Evolutionary conservation across 2,113 vertebrate genomes (phyloP), one percentile per base, ranked within the genome.

Genomic region (Nesoenas mayeri): DNA sequence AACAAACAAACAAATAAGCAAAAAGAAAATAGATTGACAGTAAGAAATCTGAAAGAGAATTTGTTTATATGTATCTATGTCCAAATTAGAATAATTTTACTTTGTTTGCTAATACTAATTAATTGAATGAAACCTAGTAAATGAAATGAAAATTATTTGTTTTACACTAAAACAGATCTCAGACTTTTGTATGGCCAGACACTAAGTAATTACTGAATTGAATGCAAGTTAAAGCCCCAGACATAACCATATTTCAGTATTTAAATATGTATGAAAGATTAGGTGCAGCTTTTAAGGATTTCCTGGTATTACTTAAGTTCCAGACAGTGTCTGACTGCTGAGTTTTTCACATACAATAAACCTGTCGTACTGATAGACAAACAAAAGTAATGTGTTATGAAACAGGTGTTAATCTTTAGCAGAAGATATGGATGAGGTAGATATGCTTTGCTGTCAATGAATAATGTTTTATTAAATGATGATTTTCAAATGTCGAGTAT

Each of bases 251-350:
- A 79, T 90, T 77, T 19, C 40, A 36, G 62, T 88, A 93, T 85
- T 97, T 97, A 97, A 97, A 97, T 89, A 97, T 91, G 75, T 91
- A 96, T 96, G 93, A 95, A 96, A 95, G 90, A 87, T 91, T 92
- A 91, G 86, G 57, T 60, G 19, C 60, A 72, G 91, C 92, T 97
- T 95, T 93, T 77, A 93, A 94, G 79, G 89, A 89, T 92, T 97
- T 94, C 94, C 91, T 95, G 92, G 93, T 91, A 97, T 96, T 94
- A 85, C 75, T 96, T 93, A 81, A 88, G 79, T 92, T 96, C 84
- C 88, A 95, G 91, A 94, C 95, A 96, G 70, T 62, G 81, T 88
- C 74, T 97, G 91, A 60, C 73, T 87, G 64, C 75, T 78, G 74
- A 82, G 67, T 88, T 93, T 91, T 92, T 69, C 42, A 81, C 17